Conservation (phyloP, 1,140 invertebrate species). For the Mercenaria mercenaria region DNA sequence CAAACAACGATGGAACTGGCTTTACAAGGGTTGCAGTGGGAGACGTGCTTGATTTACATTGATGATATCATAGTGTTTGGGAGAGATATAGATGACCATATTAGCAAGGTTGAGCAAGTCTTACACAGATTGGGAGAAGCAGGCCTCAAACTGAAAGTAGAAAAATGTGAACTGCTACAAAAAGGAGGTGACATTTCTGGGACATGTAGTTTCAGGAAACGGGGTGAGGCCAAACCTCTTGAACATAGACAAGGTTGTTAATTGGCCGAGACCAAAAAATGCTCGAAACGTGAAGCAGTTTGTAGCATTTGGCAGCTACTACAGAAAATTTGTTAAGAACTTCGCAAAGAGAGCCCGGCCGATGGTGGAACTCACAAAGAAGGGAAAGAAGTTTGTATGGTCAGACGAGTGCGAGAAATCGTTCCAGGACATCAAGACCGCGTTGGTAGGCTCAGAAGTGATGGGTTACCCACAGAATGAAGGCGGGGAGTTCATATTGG, state of each 20-base stretch:
- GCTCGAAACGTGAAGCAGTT: neutral
- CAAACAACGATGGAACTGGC: constrained; percentile 25
- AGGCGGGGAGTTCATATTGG: constrained; percentile 64
- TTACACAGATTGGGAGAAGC: constrained; percentile 47
- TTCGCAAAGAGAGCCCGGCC: constrained; percentile 2
- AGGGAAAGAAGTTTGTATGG: constrained; percentile 17
- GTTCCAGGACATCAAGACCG: constrained; percentile 41
- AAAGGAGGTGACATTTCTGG: constrained; percentile 31
- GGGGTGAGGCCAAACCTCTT: constrained; percentile 43
- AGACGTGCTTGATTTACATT: constrained; percentile 45
- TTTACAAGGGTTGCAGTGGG: constrained; percentile 37
- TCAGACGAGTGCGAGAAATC: neutral
- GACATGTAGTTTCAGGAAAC: constrained; percentile 51
- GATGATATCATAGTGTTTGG: constrained; percentile 35
- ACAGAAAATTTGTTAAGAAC: neutral
- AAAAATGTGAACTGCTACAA: neutral
- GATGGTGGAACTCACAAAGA: constrained; percentile 1
- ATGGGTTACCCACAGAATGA: constrained; percentile 19
- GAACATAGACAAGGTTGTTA: neutral
- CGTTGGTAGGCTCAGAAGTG: constrained; percentile 6
- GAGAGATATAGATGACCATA: constrained; percentile 4
- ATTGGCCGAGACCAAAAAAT: constrained; percentile 48
- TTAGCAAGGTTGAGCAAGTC: constrained; percentile 41
- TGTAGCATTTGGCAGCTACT: neutral
- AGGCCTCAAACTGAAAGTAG: constrained; percentile 7